phyloP scores from a whole-genome alignment of 2,888 invertebrate genomes.

The Protonemura montana region DNA sequence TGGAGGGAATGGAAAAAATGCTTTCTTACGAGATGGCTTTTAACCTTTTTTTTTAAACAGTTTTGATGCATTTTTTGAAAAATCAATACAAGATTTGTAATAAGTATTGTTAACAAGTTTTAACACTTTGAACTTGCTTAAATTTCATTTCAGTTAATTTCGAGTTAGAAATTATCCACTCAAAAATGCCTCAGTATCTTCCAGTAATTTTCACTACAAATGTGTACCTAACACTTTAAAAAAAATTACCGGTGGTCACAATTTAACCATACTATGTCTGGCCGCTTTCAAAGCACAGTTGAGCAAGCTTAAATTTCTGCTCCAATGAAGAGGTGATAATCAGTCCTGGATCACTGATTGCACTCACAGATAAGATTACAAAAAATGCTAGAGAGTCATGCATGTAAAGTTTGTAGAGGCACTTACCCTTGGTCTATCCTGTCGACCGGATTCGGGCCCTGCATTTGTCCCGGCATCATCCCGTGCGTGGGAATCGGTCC shows the following conservation, averaged over 20 bases:
- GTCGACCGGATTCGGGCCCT: slow-evolving; percentile 81
- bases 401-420: slow-evolving; percentile 38
- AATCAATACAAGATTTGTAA: no score
- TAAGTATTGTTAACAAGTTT: no score
- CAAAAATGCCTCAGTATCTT: no score
- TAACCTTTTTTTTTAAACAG: no score
- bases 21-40: background rate
- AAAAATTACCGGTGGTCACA: background rate
- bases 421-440: slow-evolving; percentile 80
- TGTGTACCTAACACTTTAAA: no score
- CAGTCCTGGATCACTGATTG: background rate
- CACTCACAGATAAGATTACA: background rate
- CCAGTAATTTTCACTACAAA: no score
- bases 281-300: background rate
- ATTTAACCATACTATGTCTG: background rate
- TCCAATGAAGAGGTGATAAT: slow-evolving; percentile 7
- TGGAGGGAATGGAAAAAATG: background rate
- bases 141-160: no score
- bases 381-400: background rate
- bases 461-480: slow-evolving; percentile 68
- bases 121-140: no score
- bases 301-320: background rate
- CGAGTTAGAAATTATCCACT: no score
- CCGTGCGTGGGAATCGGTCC: slow-evolving; percentile 70
- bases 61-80: background rate